Conservation (phyloP, 1,140 invertebrate species). For the Dendroctonus valens region DNA sequence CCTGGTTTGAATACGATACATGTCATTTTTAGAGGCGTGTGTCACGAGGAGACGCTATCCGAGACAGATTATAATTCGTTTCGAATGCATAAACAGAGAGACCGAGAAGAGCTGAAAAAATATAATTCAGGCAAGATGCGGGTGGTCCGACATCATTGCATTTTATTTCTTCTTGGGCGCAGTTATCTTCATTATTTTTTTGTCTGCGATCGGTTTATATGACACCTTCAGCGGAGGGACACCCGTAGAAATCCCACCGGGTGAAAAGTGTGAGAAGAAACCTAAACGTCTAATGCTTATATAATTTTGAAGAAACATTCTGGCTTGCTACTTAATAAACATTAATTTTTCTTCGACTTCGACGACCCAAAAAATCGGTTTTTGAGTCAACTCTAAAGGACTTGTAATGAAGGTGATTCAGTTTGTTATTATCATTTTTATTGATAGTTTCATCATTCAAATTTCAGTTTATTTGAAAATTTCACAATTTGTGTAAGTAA, state of each 20-base stretch:
- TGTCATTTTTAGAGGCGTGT: slow-evolving; percentile 22
- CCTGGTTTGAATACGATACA: slow-evolving; percentile 18
- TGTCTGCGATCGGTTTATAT: slow-evolving; percentile 19
- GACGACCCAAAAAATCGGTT: no score
- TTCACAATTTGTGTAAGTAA: no score
- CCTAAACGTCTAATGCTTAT: no score
- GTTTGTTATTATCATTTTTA: no score
- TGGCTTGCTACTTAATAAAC: no score
- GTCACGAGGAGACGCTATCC: slow-evolving; percentile 25
- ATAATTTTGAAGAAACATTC: no score
- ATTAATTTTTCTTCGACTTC: no score
- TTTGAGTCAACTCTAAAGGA: no score
- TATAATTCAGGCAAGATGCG: slow-evolving; percentile 11
- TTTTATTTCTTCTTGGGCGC: slow-evolving; percentile 14
- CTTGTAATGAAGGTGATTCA: no score
- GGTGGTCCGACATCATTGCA: slow-evolving; percentile 5
- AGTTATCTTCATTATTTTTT: slow-evolving; percentile 23
- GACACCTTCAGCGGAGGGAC: slow-evolving; percentile 7
- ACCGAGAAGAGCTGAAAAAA: slow-evolving; percentile 16
- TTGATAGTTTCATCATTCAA: no score
- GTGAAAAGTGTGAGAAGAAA: no score
- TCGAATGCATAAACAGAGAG: slow-evolving; percentile 28
- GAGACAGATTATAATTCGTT: slow-evolving; percentile 30
- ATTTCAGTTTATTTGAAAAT: no score
- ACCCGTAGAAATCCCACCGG: not conserved